Conservation (phyloP, 2,113 vertebrate species). For the Engraulis encrasicolus region DNA sequence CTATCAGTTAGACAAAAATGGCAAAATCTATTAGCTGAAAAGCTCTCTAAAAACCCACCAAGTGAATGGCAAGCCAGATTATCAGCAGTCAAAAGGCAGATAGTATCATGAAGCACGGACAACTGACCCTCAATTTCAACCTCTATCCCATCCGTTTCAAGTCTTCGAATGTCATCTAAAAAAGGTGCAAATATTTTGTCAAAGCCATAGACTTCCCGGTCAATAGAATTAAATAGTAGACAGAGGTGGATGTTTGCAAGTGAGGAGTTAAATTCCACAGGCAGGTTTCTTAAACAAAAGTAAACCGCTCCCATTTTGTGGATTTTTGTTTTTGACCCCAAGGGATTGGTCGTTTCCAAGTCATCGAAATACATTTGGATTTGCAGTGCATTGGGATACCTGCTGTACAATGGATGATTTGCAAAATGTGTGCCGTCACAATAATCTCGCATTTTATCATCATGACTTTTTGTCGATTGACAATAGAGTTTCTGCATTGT, state of each 20-base stretch:
- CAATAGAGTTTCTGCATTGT: neutral
- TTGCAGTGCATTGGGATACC: constrained; percentile 24
- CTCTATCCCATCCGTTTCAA: constrained; percentile 13
- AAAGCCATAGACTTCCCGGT: constrained; percentile 33
- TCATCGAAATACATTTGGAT: constrained; percentile 37
- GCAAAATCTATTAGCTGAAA: constrained; percentile 32
- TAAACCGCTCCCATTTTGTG: constrained; percentile 32
- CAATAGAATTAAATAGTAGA: constrained; percentile 32
- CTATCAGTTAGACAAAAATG: neutral
- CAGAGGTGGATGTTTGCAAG: constrained; percentile 38
- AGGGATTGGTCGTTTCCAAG: constrained; percentile 29
- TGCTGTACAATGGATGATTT: constrained; percentile 24
- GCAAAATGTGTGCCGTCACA: constrained; percentile 38
- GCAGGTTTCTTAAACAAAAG: constrained; percentile 30
- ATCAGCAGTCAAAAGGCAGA: constrained; percentile 32
- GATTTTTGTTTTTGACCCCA: constrained; percentile 28
- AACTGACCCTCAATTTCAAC: constrained; percentile 30
- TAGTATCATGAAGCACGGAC: constrained; percentile 7
- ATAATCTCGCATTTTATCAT: constrained; percentile 29
- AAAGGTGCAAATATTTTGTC: constrained; percentile 19
- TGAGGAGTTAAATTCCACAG: constrained; percentile 27
- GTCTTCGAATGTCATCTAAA: constrained; percentile 26
- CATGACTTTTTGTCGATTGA: neutral
- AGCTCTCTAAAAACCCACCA: constrained; percentile 33
- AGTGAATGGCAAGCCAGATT: constrained; percentile 33